Base-by-base conservation (phyloP, 2,113 vertebrate species). In the Sorex fumeus region DNA sequence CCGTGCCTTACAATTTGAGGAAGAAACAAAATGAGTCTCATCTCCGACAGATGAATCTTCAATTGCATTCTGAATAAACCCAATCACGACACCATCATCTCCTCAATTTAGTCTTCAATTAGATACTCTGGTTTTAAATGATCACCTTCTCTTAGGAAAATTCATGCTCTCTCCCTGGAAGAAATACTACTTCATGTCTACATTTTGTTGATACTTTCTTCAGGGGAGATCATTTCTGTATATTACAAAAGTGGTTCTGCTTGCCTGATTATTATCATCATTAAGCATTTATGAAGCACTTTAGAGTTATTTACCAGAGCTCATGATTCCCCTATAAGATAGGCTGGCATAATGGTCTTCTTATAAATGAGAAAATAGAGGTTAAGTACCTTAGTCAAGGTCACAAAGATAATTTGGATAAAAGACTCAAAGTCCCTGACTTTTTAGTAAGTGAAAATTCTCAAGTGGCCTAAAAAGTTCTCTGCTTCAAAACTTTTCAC, bases 301-400 rank as follows among this genome's bases (percentile, higher is more conserved):
- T 95, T 91, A 83, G 78, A 85, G 84, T 96, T 97, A 96, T 93
- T 97, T 96, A 91, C 95, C 92, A 74, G 92, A 93, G 94, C 57
- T 87, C 75, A 40, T 66, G 62, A 95, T 94, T 87, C 90, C 70
- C 74, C n/a, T 80, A 47, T 81, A 91, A 90, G 92, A 89, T 79
- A 95, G n/a, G 60, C 16, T 88, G 79, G 74, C 50, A 76, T 91
- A 96, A 96, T 79, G 23, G 47, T 88, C 21, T 88, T 92, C 85
- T 94, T 91, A 95, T 62, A 96, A 91, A 96, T 95, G 84, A 95
- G 84, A 93, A 94, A 92, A 95, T 53, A 67, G 75, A 95, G 53
- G 47, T 95, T 95, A 95, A 92, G 64, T 89, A 95, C 95, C 57
- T 91, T 85, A 93, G 74, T 60, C 89, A 94, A 96, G 79, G 88